Base-by-base conservation (phyloP, 2,888 invertebrate species). In the Drosophila fulvimacula region DNA sequence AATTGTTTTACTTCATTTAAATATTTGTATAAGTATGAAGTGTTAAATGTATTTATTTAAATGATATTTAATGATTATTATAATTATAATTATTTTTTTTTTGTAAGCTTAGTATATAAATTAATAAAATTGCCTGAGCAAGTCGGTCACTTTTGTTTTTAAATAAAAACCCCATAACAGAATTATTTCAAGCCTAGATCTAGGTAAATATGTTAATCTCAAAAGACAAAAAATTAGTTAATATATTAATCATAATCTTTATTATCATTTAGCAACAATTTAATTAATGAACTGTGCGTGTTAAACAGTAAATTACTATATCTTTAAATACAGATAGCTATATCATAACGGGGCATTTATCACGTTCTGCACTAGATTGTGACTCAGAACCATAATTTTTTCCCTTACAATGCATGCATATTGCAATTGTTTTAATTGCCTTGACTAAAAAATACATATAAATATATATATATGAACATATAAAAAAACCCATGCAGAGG, bases 361-460 rank as follows among this genome's bases (percentile, higher is more conserved):
- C 83, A 80, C 83, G 68, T 86, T 69, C 48, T 27, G 19, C 48
- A n/a, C 10, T 24, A 70, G 51, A 44, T 76, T 48, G 46, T 76
- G 60, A 55, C 30, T 63, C 63, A 63, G 49, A n/a, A 21, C n/a
- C 38, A 51, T n/a, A 27, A 27, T 15, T 57, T 48, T 66, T 34
- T n/a, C 4, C 10, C 56, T 38, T 38, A 1, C 13, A 70, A 57
- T 38, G 39, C 44, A 5, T 15, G 34, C 21, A 36, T 32, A 11
- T 5, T 21, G 30, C 11, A 21, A 32, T 24, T 38, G 32, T 10
- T 7, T 41, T 41, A 19, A 41, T 10, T 39, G 24, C 49, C 42
- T 49, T 27, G 13, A 48, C 32, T 62, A 38, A 24, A 32, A 60
- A 53, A 41, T 21, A n/a, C n/a, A n/a, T 44, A n/a, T 44, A 24